Base-by-base conservation (phyloP, 2,888 invertebrate genomes). In the Acleris sparsana region DNA sequence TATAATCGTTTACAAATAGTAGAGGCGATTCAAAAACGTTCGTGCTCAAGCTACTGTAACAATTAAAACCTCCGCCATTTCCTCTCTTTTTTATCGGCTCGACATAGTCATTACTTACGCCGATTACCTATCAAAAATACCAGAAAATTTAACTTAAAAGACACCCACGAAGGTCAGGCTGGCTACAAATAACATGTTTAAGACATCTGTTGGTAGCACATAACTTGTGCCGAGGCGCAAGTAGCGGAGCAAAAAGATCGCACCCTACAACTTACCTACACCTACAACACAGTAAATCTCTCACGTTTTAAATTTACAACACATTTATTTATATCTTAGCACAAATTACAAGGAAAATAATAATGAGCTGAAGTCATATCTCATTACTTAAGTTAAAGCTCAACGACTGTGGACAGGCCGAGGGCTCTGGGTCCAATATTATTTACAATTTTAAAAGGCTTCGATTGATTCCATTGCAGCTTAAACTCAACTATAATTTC, bases 341-440 rank as follows among this genome's bases (percentile, higher is more conserved):
- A 83, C 84, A 86, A 86, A 86, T 86, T 85, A 86, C 82, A 85
- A 83, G 82, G 78, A 81, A 85, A 85, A 85, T 86, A 85, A 85
- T 86, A 89, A 89, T 87, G 85, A 88, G 84, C 80, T 82, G 80
- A 85, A 89, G 88, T 88, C 89, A 87, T 88, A 89, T 87, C 87
- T 90, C 86, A 87, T 88, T 87, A 89, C 86, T 88, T 84, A 87
- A 86, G 84, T 87, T 86, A 81, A 85, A 84, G 84, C 86, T 82
- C 82, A 84, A 85, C 82, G 79, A 74, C 80, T 82, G 84, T 76
- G 80, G 88, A 88, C 88, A 87, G 86, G 79, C 78, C 79, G 80
- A 75, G 80, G 82, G 83, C 82, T 84, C 81, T 81, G 82, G 73
- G 80, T 80, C 80, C 77, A 80, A 79, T 77, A 77, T 80, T 73